phyloP scores from a whole-genome alignment of 2,797 vertebrate species.

The Schizopygopsis malacanthus region DNA sequence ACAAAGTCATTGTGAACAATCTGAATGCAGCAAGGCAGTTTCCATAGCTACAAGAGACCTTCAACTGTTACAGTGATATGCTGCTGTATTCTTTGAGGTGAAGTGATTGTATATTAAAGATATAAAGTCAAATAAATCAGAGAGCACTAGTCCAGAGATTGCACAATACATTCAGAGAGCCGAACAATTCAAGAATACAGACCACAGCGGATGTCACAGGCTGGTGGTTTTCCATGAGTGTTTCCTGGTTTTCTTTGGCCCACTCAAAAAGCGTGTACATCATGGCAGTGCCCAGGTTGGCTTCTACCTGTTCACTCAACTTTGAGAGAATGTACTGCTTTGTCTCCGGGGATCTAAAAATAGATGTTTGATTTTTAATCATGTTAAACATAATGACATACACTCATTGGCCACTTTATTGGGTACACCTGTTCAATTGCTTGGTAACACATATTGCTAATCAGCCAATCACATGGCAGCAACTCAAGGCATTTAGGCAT shows the following conservation, averaged over 20 bases:
- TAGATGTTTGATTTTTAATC: neutral
- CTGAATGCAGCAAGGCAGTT: neutral
- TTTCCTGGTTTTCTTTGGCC: slow-evolving; percentile 93
- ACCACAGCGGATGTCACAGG: slow-evolving; percentile 82
- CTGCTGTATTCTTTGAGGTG: neutral
- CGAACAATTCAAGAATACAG: slow-evolving; percentile 59
- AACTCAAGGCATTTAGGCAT: too few species aligned
- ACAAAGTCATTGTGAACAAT: neutral
- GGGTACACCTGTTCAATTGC: too few species aligned
- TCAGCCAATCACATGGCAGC: too few species aligned
- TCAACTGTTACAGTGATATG: neutral
- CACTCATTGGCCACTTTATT: too few species aligned
- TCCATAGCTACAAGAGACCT: slow-evolving; percentile 11
- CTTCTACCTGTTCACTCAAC: slow-evolving; percentile 89
- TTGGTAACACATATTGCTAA: too few species aligned
- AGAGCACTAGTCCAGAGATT: neutral
- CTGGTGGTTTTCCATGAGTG: slow-evolving; percentile 92
- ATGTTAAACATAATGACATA: too few species aligned
- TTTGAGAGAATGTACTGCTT: slow-evolving; percentile 88
- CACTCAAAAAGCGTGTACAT: slow-evolving; percentile 96
- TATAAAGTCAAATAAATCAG: neutral
- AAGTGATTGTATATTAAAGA: neutral
- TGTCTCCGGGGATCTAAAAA: slow-evolving; percentile 74
- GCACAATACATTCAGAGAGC: neutral
- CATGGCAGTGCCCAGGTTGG: slow-evolving; percentile 93